phyloP scores from a whole-genome alignment of 2,888 invertebrate species.

The Podabrus alpinus region DNA sequence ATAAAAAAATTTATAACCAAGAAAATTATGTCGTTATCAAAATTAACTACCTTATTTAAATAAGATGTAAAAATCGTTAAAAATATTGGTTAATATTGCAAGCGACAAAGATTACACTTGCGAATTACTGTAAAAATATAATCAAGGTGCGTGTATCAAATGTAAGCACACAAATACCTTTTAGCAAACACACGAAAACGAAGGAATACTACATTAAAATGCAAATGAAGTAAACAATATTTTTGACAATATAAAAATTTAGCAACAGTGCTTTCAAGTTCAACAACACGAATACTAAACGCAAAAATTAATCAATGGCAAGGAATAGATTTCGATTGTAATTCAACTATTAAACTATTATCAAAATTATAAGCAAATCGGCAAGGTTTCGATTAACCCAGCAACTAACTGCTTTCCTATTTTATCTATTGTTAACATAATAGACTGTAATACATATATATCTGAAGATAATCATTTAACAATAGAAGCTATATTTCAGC shows the following conservation, averaged over 20 bases:
- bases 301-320: not conserved
- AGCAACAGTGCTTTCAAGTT: not conserved
- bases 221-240: not conserved
- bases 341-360: no score
- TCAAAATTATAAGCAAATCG: no score
- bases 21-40: not conserved
- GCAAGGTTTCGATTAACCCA: no score
- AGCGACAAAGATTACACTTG: not conserved
- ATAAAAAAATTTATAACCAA: not conserved
- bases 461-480: no score
- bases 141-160: not conserved
- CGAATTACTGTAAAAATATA: not conserved
- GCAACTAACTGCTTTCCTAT: no score
- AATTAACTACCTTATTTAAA: not conserved
- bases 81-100: not conserved
- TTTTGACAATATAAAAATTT: not conserved
- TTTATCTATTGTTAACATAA: no score
- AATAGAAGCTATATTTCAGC: no score
- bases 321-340: not conserved
- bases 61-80: not conserved
- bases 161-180: not conserved
- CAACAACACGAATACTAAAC: not conserved
- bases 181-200: not conserved
- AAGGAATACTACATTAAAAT: not conserved
- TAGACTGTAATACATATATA: no score